Base-by-base conservation (phyloP, 2,888 invertebrate species). In the Galerucella pusilla region DNA sequence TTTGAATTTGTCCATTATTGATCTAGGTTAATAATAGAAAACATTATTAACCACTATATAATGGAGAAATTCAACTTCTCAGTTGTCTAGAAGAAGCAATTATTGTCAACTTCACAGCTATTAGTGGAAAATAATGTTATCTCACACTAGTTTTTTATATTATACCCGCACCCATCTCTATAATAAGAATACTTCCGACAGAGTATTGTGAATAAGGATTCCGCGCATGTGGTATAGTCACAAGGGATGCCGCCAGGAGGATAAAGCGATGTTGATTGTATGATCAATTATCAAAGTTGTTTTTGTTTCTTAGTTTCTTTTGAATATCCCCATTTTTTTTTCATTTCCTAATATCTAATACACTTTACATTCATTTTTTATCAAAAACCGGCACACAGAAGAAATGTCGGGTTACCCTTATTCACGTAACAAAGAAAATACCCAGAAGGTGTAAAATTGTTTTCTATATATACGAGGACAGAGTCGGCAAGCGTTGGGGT, bases 231-330 rank as follows among this genome's bases (percentile, higher is more conserved):
- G 65, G 65, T 63, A 28, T 28, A 71, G 25, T 59, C 71, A 54
- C 65, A 28, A 64, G 42, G 54, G 71, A 64, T 52, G 12, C 52
- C 64, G n/a, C 42, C 63, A 42, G 63, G 14, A 52, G 54, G 45
- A 54, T 49, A 45, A 28, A 35, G 35, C 11, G 20, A 45, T 28
- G 64, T 52, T 45, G 25, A 45, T 71, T 71, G 65, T 71, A 71
- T 71, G 64, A 71, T 71, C 71, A 71, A 71, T 71, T 71, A 65
- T 71, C 59, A 59, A 65, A 71, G 59, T 65, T 71, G 65, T 71
- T 71, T 64, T 71, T 57, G 16, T 65, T 65, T 45, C 20, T 12
- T 65, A 63, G 35, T 20, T 65, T 20, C 12, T 65, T 46, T 16
- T 16, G 46, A 16, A 46, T 65, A 46, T 49, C 46, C 46, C 46